Evolutionary conservation across 2,888 invertebrate species (phyloP), one percentile per base, ranked within the genome.

Genomic region (Muschampia plurimacula): DNA sequence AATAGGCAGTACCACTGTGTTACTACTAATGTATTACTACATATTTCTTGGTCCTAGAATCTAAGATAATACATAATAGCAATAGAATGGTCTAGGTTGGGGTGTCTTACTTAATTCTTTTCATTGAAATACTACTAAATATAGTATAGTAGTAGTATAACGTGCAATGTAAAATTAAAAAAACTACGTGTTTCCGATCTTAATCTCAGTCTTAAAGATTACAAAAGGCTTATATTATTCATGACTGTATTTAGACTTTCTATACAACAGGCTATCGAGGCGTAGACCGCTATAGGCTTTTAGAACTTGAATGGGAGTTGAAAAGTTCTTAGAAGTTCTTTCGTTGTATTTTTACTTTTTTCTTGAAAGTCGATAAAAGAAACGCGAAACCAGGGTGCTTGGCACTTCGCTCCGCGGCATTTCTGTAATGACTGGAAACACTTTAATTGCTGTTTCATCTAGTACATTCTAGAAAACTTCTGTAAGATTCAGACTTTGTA

Each of bases 321-420:
- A 52, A 66, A 71, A 67, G 60, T 72, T 72, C 67, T 67, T 41
- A 62, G 62, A 66, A 62, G 72, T 67, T 59, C 13, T 72, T 66
- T 71, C 66, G 71, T 66, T 72, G 60, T 72, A 62, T 62, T 72
- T 72, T 67, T 62, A 41, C 52, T 41, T 66, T 71, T 67, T 67
- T 66, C 66, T 62, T 65, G 39, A 2, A 55, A 62, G 67, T 52
- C 72, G 72, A 72, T 72, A 67, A 72, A 72, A 72, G 67, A 72
- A 71, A 52, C 44, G 66, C 41, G 52, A 67, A 72, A 67, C 62
- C 62, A 59, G 67, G 72, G 52, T 67, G 62, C 69, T n/a, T n/a
- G 67, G 41, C 59, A 52, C 66, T 60, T 71, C 60, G 66, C 9
- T 10, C 22, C 13, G 67, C 66, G 67, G 72, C 39, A 15, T 72